phyloP scores from a whole-genome alignment of 1,140 invertebrate genomes.

The Cheumatopsyche charites region DNA sequence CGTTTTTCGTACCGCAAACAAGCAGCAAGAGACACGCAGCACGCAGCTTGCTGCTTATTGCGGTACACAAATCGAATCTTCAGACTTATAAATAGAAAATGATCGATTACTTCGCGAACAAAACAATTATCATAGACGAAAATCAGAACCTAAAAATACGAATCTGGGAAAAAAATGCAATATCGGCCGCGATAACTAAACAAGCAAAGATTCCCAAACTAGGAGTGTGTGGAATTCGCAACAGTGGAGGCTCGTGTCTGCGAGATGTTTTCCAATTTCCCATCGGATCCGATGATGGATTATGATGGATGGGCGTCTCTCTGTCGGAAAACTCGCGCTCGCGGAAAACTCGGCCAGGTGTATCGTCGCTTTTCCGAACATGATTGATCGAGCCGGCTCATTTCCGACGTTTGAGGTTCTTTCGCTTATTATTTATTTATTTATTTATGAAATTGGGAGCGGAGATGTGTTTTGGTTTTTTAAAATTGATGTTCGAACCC shows the following conservation, averaged over 20 bases:
- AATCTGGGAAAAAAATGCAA: too few species aligned
- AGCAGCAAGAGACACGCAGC: too few species aligned
- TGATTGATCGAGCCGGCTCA: constrained; percentile 31
- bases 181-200: too few species aligned
- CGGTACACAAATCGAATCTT: too few species aligned
- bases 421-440: constrained; percentile 20
- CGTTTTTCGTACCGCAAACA: too few species aligned
- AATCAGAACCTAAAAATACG: too few species aligned
- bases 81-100: too few species aligned
- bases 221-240: not conserved
- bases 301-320: constrained; percentile 35
- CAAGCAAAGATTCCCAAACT: too few species aligned
- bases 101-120: too few species aligned
- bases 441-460: not conserved
- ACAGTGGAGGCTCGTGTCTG: not conserved
- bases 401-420: constrained; percentile 22
- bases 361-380: constrained; percentile 25
- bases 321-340: constrained; percentile 23
- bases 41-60: too few species aligned
- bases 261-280: constrained; percentile 35
- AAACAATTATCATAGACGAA: too few species aligned
- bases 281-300: constrained; percentile 28
- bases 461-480: not conserved
- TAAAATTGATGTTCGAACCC: not conserved
- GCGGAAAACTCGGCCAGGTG: constrained; percentile 22